Conservation (phyloP, 1,140 invertebrate genomes). For the Drosophila chauvacae region DNA sequence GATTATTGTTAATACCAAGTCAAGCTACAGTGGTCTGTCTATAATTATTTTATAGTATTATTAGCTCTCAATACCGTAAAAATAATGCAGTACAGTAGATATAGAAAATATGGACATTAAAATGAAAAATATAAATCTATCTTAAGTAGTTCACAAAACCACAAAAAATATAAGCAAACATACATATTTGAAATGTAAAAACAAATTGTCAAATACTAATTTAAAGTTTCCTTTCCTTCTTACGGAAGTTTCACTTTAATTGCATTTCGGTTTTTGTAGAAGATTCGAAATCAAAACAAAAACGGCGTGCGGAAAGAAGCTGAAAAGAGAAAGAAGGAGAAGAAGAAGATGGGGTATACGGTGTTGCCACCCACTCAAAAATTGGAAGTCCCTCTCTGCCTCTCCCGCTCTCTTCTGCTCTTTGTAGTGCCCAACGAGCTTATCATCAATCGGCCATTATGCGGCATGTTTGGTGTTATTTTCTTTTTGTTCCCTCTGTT, state of each 20-base stretch:
- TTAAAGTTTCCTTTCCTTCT: not conserved
- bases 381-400: not conserved
- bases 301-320: slow-evolving; percentile 49
- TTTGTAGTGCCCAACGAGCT: slow-evolving; percentile 13
- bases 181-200: not conserved
- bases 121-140: not conserved
- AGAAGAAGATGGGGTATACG: slow-evolving; percentile 8
- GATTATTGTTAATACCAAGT: not conserved
- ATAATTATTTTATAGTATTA: not conserved
- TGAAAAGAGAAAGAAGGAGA: slow-evolving; percentile 4
- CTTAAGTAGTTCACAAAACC: not conserved
- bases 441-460: slow-evolving; percentile 65
- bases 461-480: slow-evolving; percentile 51
- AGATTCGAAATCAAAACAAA: slow-evolving; percentile 65
- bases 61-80: too few relatives aligned
- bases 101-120: not conserved
- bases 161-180: too few relatives aligned
- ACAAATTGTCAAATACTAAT: too few relatives aligned
- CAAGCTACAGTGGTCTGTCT: not conserved
- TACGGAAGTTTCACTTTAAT: slow-evolving; percentile 5
- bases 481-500: slow-evolving; percentile 36
- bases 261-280: slow-evolving; percentile 11
- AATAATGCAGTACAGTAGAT: not conserved
- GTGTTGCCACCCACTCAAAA: slow-evolving; percentile 54
- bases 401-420: slow-evolving; percentile 2